Conservation (phyloP, 2,797 vertebrate species). For the Anguilla obscura region DNA sequence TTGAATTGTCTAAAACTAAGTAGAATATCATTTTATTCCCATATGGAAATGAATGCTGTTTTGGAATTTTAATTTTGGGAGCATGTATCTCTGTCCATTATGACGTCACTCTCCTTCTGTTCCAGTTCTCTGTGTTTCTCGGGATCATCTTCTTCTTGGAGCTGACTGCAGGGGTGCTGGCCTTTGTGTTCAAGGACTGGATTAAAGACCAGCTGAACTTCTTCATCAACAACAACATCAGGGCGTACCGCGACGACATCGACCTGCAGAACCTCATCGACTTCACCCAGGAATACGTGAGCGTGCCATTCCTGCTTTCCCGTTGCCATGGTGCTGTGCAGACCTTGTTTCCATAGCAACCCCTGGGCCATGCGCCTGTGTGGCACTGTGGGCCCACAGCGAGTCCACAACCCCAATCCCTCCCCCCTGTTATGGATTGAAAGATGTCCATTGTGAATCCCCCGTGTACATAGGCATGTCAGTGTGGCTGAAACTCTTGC, state of each 20-base stretch:
- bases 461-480: neutral
- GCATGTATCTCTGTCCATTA: neutral
- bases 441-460: neutral
- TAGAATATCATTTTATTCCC: neutral
- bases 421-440: neutral
- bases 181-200: conserved; percentile 99
- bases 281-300: conserved; percentile 99
- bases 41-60: neutral
- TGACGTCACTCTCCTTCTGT: neutral
- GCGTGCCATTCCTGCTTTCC: conserved; percentile 47
- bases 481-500: neutral
- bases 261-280: conserved; percentile 99
- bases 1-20: neutral
- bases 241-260: conserved; percentile 96
- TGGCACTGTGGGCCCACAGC: neutral
- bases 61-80: neutral
- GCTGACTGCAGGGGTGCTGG: conserved; percentile 93
- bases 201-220: conserved; percentile 99
- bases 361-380: neutral
- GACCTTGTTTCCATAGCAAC: conserved; percentile 38
- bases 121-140: conserved; percentile 95
- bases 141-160: conserved; percentile 99
- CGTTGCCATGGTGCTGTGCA: neutral
- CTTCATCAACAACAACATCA: conserved; percentile 99
- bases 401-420: neutral